These are phyloP conservation scores for Lindbergichthys nudifrons DNA, from an alignment of 2,797 vertebrate species.

Conservation along the genomic window DNA sequence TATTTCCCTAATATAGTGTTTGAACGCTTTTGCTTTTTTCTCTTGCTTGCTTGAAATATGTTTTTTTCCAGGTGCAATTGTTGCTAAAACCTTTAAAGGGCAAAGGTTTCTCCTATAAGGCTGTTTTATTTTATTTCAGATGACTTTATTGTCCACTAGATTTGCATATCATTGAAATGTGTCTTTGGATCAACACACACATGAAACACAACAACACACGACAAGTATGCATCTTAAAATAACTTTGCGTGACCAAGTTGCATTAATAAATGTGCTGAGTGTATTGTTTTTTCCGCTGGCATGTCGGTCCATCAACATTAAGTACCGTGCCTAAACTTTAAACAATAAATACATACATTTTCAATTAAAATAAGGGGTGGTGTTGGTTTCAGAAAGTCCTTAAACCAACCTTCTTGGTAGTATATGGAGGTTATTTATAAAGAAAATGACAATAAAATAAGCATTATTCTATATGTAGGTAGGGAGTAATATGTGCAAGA, in stretches of 20 bases:
- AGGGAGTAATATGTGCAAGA: background rate
- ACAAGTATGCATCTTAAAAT: too few species aligned
- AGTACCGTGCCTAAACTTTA: background rate
- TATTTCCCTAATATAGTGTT: background rate
- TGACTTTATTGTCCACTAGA: too few species aligned
- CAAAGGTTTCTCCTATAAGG: too few species aligned
- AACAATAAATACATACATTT: background rate
- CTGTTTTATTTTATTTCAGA: too few species aligned
- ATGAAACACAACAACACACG: too few species aligned
- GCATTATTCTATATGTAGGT: background rate
- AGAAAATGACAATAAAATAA: conserved; percentile 1
- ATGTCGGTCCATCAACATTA: too few species aligned
- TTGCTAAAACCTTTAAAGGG: background rate
- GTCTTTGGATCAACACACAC: too few species aligned
- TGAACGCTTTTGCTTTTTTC: background rate
- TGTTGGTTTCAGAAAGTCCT: background rate
- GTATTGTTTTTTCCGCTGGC: too few species aligned
- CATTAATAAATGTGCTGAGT: background rate
- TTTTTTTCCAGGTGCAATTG: background rate
- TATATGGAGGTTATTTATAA: background rate
- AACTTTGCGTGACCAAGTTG: background rate
- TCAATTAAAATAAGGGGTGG: background rate
- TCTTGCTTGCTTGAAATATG: background rate
- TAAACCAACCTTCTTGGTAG: background rate
- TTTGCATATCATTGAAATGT: too few species aligned